Evolutionary conservation across 30 jellyfish, hydroid and myxozoan genomes (phyloP).

Genomic region (Aurelia aurita complex sp. Pacific): DNA sequence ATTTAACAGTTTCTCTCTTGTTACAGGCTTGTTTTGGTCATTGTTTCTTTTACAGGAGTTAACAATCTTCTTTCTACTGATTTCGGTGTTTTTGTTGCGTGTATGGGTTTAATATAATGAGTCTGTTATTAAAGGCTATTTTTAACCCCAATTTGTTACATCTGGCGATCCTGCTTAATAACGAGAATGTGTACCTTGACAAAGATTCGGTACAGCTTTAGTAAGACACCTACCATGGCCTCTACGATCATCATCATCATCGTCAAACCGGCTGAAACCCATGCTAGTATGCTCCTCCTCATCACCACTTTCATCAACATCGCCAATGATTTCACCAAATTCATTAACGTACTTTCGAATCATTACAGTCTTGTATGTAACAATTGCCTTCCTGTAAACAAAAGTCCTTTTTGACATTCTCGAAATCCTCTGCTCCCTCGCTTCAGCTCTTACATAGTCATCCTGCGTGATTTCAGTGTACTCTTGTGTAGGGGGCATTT

Average conservation of each 20-base stretch:
- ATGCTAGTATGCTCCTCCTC: constrained; percentile 4
- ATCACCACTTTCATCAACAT: constrained; percentile 25
- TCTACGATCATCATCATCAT: constrained; percentile 19
- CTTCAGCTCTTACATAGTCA: constrained; percentile 32
- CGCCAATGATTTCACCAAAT: constrained; percentile 36
- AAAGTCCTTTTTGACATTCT: constrained; percentile 35
- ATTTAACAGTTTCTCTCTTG: too few relatives aligned
- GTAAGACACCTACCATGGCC: background rate
- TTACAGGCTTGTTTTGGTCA: too few relatives aligned
- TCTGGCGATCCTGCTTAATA: too few relatives aligned
- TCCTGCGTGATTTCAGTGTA: constrained; percentile 14
- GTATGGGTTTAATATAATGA: too few relatives aligned
- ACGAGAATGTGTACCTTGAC: too few relatives aligned
- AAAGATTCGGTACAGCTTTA: too few relatives aligned
- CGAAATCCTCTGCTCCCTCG: constrained; percentile 16
- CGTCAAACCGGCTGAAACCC: constrained; percentile 41
- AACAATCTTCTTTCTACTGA: too few relatives aligned
- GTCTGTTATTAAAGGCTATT: too few relatives aligned
- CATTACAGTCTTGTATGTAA: constrained; percentile 57
- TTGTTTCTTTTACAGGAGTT: too few relatives aligned
- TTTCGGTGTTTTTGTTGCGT: too few relatives aligned
- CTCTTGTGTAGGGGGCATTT: constrained; percentile 1
- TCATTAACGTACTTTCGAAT: constrained; percentile 54
- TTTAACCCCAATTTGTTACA: too few relatives aligned
- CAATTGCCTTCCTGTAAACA: constrained; percentile 55